A percentile compares a stretch with the other conserved stretches of the same genome.
phyloP scores from a whole-genome alignment of 1,140 invertebrate species.

The Anthonomus grandis region DNA sequence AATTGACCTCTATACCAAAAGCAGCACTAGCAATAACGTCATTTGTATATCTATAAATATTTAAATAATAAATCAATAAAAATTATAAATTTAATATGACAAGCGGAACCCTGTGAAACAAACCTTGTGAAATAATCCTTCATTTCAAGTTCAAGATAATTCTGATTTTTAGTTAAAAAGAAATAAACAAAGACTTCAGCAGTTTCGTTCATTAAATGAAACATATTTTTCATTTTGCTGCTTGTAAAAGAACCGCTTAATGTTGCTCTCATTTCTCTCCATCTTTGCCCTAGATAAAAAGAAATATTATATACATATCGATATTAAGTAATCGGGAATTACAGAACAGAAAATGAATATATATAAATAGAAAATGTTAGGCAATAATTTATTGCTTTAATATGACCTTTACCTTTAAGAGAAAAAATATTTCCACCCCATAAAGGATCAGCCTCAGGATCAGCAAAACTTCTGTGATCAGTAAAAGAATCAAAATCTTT shows the following conservation, averaged over 20 bases:
- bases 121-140: slow-evolving; percentile 29
- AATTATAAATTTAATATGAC: background rate
- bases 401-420: slow-evolving; percentile 51
- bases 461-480: slow-evolving; percentile 49
- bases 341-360: too few relatives aligned
- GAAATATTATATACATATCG: slow-evolving; percentile 9
- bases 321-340: too few relatives aligned
- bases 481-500: slow-evolving; percentile 54
- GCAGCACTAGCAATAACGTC: slow-evolving; percentile 47
- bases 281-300: slow-evolving; percentile 39
- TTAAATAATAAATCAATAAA: background rate
- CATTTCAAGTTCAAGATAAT: slow-evolving; percentile 31
- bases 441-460: slow-evolving; percentile 52
- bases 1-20: slow-evolving; percentile 46
- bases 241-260: slow-evolving; percentile 48
- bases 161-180: slow-evolving; percentile 32
- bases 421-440: slow-evolving; percentile 53
- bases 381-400: too few relatives aligned
- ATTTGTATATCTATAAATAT: slow-evolving; percentile 39
- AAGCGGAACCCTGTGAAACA: too few relatives aligned
- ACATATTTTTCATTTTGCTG: slow-evolving; percentile 48
- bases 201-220: slow-evolving; percentile 39
- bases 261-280: slow-evolving; percentile 46
- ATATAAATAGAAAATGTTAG: too few relatives aligned
- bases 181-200: slow-evolving; percentile 38